Base-by-base conservation (phyloP, 2,113 vertebrate genomes). In the Psilopogon haemacephalus region DNA sequence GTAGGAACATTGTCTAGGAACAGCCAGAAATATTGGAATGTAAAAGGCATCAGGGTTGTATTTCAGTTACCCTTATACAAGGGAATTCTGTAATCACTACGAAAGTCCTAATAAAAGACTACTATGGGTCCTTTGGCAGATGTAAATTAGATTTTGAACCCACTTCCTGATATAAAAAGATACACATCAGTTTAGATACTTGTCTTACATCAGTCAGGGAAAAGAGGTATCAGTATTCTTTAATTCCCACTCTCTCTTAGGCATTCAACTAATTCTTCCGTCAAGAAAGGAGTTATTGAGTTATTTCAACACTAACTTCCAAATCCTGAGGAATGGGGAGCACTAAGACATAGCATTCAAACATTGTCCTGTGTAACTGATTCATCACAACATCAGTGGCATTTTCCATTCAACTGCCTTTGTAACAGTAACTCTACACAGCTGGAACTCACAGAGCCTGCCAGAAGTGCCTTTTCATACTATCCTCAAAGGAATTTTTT, bases 41-140 rank as follows among this genome's bases (percentile, higher is more conserved):
- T 38, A 55, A 80, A 77, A 83, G 40, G 55, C 63, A 87, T 67
- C 42, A 79, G 18, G 30, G 28, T n/a, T 69, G 21, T 10, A 77
- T 44, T 84, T 89, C 14, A 55, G 38, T 30, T 76, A 60, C 38
- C 58, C 58, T 91, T 67, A 68, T 28, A 85, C 11, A 82, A 76
- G 73, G 8, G 30, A 87, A 89, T 91, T 91, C 74, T 85, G 93
- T 89, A 85, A 91, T 91, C 75, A 55, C 73, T 85, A 75, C 69
- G 40, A 21, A 84, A 72, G 64, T 24, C 18, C 55, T 59, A 79
- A 73, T 26, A 70, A 81, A 86, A 76, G 48, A 64, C 24, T 69
- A 37, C 71, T 14, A 65, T 1, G 6, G 24, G 52, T 68, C 35
- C 44, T 94, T 68, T 75, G 48, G 75, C 50, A 74, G 35, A 74